Base-by-base conservation (phyloP, 2,113 vertebrate species). In the Herpetotheres cachinnans region DNA sequence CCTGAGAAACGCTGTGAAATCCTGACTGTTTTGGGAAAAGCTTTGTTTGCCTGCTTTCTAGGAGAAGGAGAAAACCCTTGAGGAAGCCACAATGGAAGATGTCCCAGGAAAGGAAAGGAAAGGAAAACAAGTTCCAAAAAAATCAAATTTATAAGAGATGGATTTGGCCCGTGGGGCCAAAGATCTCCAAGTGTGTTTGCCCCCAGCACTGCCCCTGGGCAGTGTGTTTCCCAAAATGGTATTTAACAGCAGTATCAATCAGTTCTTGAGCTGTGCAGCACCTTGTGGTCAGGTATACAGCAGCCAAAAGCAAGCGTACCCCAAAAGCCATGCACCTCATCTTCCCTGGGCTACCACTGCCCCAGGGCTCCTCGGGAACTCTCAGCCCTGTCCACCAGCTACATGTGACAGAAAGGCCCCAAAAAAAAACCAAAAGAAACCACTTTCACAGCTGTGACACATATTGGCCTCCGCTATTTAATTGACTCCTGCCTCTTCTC, bases 101-200 rank as follows among this genome's bases (percentile, higher is more conserved):
- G 7, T 6, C 49, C 7, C 15, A 5, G 44, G 50, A 63, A 79
- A 93, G 29, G 20, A 63, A 79, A 93, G 29, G 20, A 34, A 72
- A n/a, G 8, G 13, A 29, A 67, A 69, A 73, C 7, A 22, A 4
- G 3, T 24, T 87, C 16, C 24, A 32, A 55, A 54, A 36, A 56
- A 42, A 8, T 22, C 3, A 5, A 34, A 29, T 73, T 66, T 54
- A 5, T 40, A 4, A 32, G 6, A 17, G 6, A 34, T 3, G 30
- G 19, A 52, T 50, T 90, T 47, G 13, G 25, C 20, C 25, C 10
- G 0, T 3, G 21, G 4, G 10, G 7, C 8, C 54, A n/a, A 92
- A 55, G 32, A 42, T 5, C 3, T 61, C 7, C n/a, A 17, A 11
- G 38, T 4, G 13, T 1, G 0, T 69, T 72, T 65, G 5, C 3